These are phyloP conservation scores for Slavum lentiscoides DNA, from an alignment of 2,888 invertebrate genomes.

Conservation along the genomic window DNA sequence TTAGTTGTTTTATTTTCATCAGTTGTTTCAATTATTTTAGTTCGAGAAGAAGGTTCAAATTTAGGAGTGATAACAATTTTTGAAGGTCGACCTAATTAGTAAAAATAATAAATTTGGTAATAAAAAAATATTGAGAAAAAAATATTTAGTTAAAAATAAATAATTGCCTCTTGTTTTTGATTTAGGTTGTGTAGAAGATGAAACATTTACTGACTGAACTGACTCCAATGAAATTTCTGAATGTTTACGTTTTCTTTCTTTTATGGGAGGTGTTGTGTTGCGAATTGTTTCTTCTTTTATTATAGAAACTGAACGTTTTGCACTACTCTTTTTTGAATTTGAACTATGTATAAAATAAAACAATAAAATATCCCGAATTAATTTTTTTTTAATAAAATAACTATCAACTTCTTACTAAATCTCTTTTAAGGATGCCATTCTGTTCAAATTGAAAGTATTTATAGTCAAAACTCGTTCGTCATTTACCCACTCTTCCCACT, in stretches of 20 bases:
- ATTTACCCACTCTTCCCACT: conserved; percentile 95
- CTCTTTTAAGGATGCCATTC: conserved; percentile 58
- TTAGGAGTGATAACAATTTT: conserved; percentile 11
- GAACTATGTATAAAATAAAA: conserved; percentile 8
- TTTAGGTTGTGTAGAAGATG: conserved; percentile 22
- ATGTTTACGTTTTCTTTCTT: conserved; percentile 35
- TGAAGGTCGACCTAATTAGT: conserved; percentile 17
- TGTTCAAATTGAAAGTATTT: conserved; percentile 84
- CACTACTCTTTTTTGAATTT: conserved; percentile 32
- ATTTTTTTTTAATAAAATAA: neutral
- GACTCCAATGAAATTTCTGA: conserved; percentile 26
- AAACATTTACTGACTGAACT: neutral
- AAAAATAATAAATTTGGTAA: neutral
- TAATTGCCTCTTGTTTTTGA: conserved; percentile 39
- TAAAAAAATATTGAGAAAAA: neutral
- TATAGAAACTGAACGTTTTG: conserved; percentile 37
- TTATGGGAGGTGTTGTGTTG: conserved; percentile 25
- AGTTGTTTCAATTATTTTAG: neutral
- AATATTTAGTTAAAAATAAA: conserved; percentile 1
- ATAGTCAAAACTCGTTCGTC: conserved; percentile 87
- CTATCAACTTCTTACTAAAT: conserved; percentile 23
- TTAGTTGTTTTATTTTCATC: neutral
- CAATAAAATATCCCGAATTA: neutral
- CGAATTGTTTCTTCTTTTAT: conserved; percentile 43
- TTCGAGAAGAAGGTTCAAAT: neutral